Base-by-base conservation (phyloP, 1,140 invertebrate species). In the Temnothorax curvispinosus region DNA sequence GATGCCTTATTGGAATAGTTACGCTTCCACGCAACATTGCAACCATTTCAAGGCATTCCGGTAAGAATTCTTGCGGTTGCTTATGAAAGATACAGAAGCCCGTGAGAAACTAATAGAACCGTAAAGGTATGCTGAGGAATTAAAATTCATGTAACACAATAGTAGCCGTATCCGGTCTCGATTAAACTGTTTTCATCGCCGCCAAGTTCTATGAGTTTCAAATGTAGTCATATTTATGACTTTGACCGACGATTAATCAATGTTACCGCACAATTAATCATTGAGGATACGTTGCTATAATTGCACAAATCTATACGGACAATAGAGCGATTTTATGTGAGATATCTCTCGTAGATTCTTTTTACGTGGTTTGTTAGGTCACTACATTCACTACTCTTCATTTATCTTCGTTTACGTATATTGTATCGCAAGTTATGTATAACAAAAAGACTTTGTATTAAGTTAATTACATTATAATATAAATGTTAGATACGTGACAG, bases 241-340 rank as follows among this genome's bases (percentile, higher is more conserved):
- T 76, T 56, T 35, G 21, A 52, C 27, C 47, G 47, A 41, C 67
- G 54, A 90, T 88, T 85, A 76, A 91, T 91, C 91, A 88, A 86
- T 76, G 56, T 69, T 44, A 32, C 7, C 18, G 11, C 7, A 18
- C 64, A 74, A 87, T 90, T 91, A 88, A 91, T 91, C 85, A 90
- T 80, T 58, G 44, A 18, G 35, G 62, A 85, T 81, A 77, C 41
- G 56, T 81, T 41, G 44, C 38, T 72, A 38, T 50, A 44, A 90
- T 85, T 88, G 76, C 60, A 54, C 54, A 84, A 90, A 69, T 58
- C 11, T 8, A 5, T 18, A 13, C 44, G 38, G 54, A 90, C 84
- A 84, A 88, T 90, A 62, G 58, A 21, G 21, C 74, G 32, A 82
- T 78, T 74, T 90, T 89, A 32, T 72, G 27, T 35, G 6, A 21